These are phyloP conservation scores for Charadrius vociferus DNA, from an alignment of 2,113 vertebrate species.

Conservation along the genomic window DNA sequence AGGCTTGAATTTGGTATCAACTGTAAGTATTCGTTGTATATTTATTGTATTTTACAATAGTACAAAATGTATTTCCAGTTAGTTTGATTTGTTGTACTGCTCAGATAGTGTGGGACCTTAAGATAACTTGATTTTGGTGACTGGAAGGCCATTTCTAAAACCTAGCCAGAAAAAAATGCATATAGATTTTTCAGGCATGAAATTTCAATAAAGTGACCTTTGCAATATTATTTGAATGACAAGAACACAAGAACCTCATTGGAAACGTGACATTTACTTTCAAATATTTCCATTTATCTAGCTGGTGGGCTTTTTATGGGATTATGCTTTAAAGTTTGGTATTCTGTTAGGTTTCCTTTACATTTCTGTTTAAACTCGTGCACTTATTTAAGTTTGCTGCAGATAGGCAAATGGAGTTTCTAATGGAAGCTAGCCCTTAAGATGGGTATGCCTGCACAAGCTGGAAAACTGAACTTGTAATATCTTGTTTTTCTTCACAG, in stretches of 20 bases:
- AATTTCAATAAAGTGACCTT: conserved; percentile 31
- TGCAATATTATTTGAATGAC: not conserved
- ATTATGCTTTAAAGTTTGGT: not conserved
- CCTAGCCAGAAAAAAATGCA: not conserved
- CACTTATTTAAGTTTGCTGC: not conserved
- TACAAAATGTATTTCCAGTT: not conserved
- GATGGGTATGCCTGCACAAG: not conserved
- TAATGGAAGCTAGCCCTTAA: not conserved
- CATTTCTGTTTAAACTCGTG: not conserved
- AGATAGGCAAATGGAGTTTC: not conserved
- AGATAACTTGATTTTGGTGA: not conserved
- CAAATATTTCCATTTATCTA: not conserved
- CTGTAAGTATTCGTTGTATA: not conserved
- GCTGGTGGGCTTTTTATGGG: not conserved
- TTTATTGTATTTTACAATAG: not conserved
- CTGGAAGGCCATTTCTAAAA: not conserved
- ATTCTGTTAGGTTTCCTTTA: not conserved
- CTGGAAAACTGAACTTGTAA: not conserved
- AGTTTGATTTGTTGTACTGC: not conserved
- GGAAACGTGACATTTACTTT: not conserved
- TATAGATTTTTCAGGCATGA: not conserved
- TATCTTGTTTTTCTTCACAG: not conserved
- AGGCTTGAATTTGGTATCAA: not conserved
- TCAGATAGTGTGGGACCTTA: not conserved
- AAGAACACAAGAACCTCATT: not conserved